phyloP scores from a whole-genome alignment of 1,140 invertebrate species.

The Yoshiicerus persimilis region DNA sequence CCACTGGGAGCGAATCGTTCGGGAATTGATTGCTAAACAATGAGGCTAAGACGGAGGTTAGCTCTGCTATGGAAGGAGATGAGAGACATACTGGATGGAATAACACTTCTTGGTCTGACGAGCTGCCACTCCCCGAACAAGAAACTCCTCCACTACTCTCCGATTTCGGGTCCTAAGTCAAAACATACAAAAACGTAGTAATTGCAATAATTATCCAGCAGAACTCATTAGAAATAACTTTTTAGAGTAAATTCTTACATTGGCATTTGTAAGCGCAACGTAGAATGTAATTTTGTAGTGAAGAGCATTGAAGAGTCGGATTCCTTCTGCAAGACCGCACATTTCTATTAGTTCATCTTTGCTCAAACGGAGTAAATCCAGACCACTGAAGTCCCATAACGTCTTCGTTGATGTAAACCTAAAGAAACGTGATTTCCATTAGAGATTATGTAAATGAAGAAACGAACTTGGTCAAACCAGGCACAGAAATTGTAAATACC shows the following conservation, averaged over 20 bases:
- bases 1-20: slow-evolving; percentile 29
- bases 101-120: slow-evolving; percentile 21
- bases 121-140: neutral
- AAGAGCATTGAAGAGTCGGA: slow-evolving; percentile 85
- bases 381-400: slow-evolving; percentile 82
- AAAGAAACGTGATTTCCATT: neutral
- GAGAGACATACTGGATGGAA: slow-evolving; percentile 47
- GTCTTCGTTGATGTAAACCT: slow-evolving; percentile 67
- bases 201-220: neutral
- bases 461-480: too few species aligned
- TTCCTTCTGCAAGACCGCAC: slow-evolving; percentile 86
- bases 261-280: slow-evolving; percentile 27
- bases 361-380: slow-evolving; percentile 80
- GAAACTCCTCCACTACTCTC: neutral
- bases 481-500: slow-evolving; percentile 16
- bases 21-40: slow-evolving; percentile 38
- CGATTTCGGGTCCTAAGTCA: neutral
- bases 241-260: neutral
- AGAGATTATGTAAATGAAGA: neutral
- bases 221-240: neutral
- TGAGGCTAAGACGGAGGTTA: slow-evolving; percentile 41
- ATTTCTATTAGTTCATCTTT: slow-evolving; percentile 91
- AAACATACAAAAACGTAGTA: neutral
- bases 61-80: slow-evolving; percentile 44
- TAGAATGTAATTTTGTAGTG: slow-evolving; percentile 60